Evolutionary conservation across 2,888 invertebrate species (phyloP).

Genomic region (Apotomis betuletana): DNA sequence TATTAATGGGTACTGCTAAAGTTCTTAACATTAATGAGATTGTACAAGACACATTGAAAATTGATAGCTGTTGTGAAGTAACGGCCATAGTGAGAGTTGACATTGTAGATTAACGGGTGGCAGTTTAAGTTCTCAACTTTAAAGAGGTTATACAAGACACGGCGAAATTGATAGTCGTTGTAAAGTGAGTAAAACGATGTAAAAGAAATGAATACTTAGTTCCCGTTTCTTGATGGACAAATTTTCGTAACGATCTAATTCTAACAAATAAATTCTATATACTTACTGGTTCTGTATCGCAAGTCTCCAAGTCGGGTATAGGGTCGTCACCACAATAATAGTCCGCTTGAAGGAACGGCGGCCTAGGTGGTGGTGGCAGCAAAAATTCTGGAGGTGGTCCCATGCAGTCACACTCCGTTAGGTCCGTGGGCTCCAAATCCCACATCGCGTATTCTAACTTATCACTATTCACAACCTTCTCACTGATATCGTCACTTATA

Average conservation of each 20-base stretch:
- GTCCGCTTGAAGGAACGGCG: slow-evolving; percentile 87
- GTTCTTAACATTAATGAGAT: too few species aligned
- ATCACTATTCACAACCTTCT: slow-evolving; percentile 82
- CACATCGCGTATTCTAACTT: slow-evolving; percentile 86
- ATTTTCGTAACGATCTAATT: too few species aligned
- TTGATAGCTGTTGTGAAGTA: too few species aligned
- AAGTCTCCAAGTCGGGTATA: slow-evolving; percentile 88
- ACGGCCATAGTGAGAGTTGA: not conserved
- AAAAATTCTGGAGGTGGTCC: slow-evolving; percentile 90
- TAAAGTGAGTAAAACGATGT: slow-evolving; percentile 29
- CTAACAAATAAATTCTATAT: not conserved
- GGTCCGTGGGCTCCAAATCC: slow-evolving; percentile 88
- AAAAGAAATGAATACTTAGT: not conserved
- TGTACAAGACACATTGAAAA: too few species aligned
- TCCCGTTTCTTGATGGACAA: not conserved
- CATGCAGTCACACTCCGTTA: slow-evolving; percentile 89
- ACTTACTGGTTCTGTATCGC: slow-evolving; percentile 91
- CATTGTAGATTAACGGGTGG: slow-evolving; percentile 16
- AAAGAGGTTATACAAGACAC: slow-evolving; percentile 26
- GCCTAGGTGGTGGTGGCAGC: slow-evolving; percentile 89
- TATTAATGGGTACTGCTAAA: too few species aligned
- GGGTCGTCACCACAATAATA: slow-evolving; percentile 88
- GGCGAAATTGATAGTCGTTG: slow-evolving; percentile 20
- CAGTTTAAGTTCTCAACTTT: slow-evolving; percentile 28
- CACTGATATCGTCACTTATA: slow-evolving; percentile 77